Base-by-base conservation (phyloP, 2,113 vertebrate genomes). In the Rhinoptilus africanus region DNA sequence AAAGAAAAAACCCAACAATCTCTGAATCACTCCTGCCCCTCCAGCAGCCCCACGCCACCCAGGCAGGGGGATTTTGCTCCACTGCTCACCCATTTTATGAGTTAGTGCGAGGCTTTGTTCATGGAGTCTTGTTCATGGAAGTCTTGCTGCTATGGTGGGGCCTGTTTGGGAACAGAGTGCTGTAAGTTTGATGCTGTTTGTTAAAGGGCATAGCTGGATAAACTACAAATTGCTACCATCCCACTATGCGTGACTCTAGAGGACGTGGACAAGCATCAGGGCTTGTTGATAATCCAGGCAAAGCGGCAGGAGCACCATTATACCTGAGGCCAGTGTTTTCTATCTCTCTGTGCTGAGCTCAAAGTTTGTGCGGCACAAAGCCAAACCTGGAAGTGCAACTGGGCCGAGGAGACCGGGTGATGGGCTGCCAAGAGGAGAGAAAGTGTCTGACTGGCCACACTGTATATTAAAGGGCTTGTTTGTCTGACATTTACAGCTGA, bases 201-300 rank as follows among this genome's bases (percentile, higher is more conserved):
- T 56, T 82, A 64, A 85, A 75, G 68, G 9, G 17, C 68, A n/a
- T 24, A 47, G 30, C 63, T 77, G 72, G 20, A 6, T 5, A 80
- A 77, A 43, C 34, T 53, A 30, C 30, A 57, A 47, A 66, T 32
- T 59, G 10, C 66, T 86, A 41, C 12, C 6, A 14, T 43, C 57
- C 66, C 87, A 54, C 51, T 63, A 6, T 85, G 26, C 26, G 6
- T 35, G 43, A 37, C 24, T 68, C 23, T 51, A 26, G 12, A 85
- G 20, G 21, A 51, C n/a, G 60, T 1, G 16, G 59, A 77, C 35
- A 63, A 86, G 30, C 41, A 23, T 0, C 1, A 0, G 21, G 26
- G 9, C 30, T 80, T 34, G 13, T 32, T 6, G 7, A 66, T 80
- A 84, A 48, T 23, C 14, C 24, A 73, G 18, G 30, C 17, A 68